Evolutionary conservation across 2,797 vertebrate genomes (phyloP), one percentile per base, ranked within the genome.

Genomic region (Lycodopsis pacificus): DNA sequence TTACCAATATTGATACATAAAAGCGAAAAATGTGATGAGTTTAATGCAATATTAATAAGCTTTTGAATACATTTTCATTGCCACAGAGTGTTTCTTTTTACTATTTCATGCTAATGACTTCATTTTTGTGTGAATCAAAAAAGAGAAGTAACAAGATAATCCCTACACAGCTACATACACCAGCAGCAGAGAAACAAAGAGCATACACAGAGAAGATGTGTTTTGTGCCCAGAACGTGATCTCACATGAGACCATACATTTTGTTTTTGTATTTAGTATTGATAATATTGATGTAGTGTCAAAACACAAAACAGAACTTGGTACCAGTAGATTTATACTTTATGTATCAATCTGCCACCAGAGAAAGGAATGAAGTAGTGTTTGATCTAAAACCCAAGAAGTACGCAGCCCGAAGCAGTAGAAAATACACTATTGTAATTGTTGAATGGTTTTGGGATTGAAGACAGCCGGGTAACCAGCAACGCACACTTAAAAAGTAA

Each of bases 131-230:
- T 27, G 32, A 34, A 11, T 57, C 40, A 6, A 38, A 20, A 9
- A 48, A 9, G 36, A 12, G 9, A 36, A 36, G 20, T 12, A 34
- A 12, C n/a, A 64, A 27, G 40, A 27, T 25, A 63, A 27, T 27
- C 1, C 5, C 22, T 10, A 27, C 4, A 40, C 17, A 15, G 14
- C 34, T 53, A 19, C 25, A 63, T 22, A 36, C 13, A 67, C n/a
- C 22, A 65, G 5, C 30, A 78, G 17, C n/a, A 11, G 17, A 70
- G 7, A 63, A 54, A 19, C 17, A 30, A 57, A 70, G 38, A 70
- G 53, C 19, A 46, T 3, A n/a, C 4, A 13, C n/a, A 53, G 12
- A 42, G 10, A 25, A 20, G 3, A 19, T 38, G 19, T 68, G 15
- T 2, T 9, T 59, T 27, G 11, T 59, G 32, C 7, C 2, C 25